phyloP scores from a whole-genome alignment of 1,140 invertebrate genomes.

The Drosophila kepulauana region DNA sequence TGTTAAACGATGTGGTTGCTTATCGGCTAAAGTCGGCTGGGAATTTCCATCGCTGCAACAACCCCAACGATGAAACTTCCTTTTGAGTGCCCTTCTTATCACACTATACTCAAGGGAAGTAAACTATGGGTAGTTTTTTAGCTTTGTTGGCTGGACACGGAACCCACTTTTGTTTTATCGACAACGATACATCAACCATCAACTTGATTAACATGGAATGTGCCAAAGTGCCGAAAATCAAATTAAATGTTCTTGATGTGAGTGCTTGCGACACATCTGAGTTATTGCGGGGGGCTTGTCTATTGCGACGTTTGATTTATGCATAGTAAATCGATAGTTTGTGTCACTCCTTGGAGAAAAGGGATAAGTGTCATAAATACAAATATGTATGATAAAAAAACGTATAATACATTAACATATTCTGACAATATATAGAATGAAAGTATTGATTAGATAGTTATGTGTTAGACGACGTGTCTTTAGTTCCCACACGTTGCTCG shows the following conservation, averaged over 20 bases:
- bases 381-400: constrained; percentile 31
- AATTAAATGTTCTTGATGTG: constrained; percentile 82
- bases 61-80: constrained; percentile 48
- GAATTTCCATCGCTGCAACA: constrained; percentile 29
- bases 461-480: constrained; percentile 15
- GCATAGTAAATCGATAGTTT: constrained; percentile 75
- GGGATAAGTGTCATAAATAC: constrained; percentile 72
- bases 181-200: constrained; percentile 76
- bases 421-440: constrained; percentile 25
- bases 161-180: constrained; percentile 75
- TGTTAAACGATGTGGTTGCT: constrained; percentile 62
- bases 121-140: constrained; percentile 43
- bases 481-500: constrained; percentile 34
- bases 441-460: constrained; percentile 21
- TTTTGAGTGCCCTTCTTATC: constrained; percentile 54
- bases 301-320: constrained; percentile 65
- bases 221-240: constrained; percentile 77
- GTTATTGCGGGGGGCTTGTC: constrained; percentile 37
- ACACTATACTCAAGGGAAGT: constrained; percentile 16
- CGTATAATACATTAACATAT: constrained; percentile 56
- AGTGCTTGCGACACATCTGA: constrained; percentile 80
- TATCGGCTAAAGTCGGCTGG: constrained; percentile 9
- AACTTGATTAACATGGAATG: constrained; percentile 76
- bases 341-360: constrained; percentile 71
- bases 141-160: constrained; percentile 46